Evolutionary conservation across 2,797 vertebrate genomes (phyloP).

Genomic region (Melanotaenia boesemani): DNA sequence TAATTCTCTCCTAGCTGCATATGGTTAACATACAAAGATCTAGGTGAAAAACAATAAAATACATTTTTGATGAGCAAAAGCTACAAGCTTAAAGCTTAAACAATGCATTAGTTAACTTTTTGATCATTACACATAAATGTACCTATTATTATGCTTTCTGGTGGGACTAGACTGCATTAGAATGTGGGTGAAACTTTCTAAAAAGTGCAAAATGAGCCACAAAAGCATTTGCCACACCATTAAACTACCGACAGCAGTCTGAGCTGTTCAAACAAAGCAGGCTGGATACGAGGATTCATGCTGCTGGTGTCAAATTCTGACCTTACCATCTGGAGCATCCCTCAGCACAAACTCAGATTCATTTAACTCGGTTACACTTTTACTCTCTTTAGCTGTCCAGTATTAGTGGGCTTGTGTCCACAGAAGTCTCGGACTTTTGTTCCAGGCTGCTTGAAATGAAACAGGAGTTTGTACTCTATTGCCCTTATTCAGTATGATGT

Average conservation of each 20-base stretch:
- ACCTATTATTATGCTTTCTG: background rate
- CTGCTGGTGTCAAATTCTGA: background rate
- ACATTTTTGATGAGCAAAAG: background rate
- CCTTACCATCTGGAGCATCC: constrained; percentile 8
- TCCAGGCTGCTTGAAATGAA: background rate
- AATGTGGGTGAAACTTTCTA: background rate
- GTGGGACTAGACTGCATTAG: background rate
- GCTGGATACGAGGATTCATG: background rate
- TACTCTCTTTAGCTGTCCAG: background rate
- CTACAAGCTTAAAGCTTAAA: background rate
- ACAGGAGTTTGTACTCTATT: background rate
- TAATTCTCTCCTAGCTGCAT: background rate
- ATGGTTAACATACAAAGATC: background rate
- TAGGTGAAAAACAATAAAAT: background rate
- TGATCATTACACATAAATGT: background rate
- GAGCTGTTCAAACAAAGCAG: constrained; percentile 1
- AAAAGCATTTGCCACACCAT: background rate
- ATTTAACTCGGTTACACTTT: background rate
- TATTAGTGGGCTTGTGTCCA: background rate
- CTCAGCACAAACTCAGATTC: constrained; percentile 2
- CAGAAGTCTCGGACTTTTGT: background rate
- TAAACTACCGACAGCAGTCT: background rate
- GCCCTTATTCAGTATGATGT: background rate
- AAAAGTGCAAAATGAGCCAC: background rate
- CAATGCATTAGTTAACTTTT: background rate